Percentiles rank a stretch among this genome's conserved stretches.
Conservation (phyloP, 1,140 invertebrate genomes). For the Pteromalus puparum region DNA sequence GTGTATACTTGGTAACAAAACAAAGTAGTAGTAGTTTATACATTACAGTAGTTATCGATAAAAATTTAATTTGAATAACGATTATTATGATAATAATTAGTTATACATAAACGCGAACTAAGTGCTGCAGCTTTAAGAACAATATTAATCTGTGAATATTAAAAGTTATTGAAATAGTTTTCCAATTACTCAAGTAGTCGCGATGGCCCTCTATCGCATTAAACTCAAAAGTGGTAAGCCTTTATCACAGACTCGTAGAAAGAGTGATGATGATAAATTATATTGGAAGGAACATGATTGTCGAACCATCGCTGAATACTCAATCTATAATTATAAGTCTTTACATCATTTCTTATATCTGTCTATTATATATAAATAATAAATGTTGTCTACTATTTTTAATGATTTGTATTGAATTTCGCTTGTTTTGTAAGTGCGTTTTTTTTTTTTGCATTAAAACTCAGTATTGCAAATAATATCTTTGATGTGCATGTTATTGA, state of each 20-base stretch:
- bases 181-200: not conserved
- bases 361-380: constrained; percentile 31
- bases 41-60: not conserved
- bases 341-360: constrained; percentile 18
- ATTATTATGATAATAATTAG: not conserved
- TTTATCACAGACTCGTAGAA: constrained; percentile 12
- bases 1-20: constrained; percentile 3
- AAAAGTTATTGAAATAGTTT: constrained; percentile 18
- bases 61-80: constrained; percentile 16
- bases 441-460: constrained; percentile 23
- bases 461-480: constrained; percentile 36
- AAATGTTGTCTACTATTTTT: constrained; percentile 44
- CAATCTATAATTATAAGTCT: constrained; percentile 27
- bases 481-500: constrained; percentile 47
- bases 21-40: constrained; percentile 30
- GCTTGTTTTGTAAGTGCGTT: constrained; percentile 56
- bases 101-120: not conserved
- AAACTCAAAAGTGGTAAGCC: constrained; percentile 37
- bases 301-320: constrained; percentile 39
- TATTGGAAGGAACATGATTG: constrained; percentile 52
- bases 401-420: constrained; percentile 46
- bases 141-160: constrained; percentile 18
- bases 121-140: constrained; percentile 26
- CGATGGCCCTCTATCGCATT: not conserved
- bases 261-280: not conserved